Evolutionary conservation across 2,888 invertebrate genomes (phyloP), one percentile per base, ranked within the genome.

Genomic region (Brenthis ino): DNA sequence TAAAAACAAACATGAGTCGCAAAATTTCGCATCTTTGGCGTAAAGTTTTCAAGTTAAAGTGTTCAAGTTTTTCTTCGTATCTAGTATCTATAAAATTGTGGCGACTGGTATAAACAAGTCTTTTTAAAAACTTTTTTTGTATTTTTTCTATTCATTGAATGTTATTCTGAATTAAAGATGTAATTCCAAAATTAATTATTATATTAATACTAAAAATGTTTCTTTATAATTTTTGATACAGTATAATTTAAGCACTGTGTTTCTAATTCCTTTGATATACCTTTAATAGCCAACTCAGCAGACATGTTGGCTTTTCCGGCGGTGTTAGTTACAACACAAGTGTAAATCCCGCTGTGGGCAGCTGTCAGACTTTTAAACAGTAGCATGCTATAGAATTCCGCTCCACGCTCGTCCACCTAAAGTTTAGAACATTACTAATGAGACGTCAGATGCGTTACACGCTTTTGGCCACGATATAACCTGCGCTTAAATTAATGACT

Each of bases 221-320:
- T 8, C 0, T 6, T 37, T 37, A 37, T 8, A 37, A 37, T 37
- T 37, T 5, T 28, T 8, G 6, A 11, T 43, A 3, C 37, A 43
- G 1, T 43, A 3, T 43, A 11, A 11, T 43, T 43, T 43, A 43
- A 58, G 6, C 2, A 0, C n/a, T 16, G 14, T 20, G 6, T 48
- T 14, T 8, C 1, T 8, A 47, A 48, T 58, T 3, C 6, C 6
- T 28, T 16, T 58, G 64, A 50, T 6, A 24, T 93, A 96, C 96
- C 96, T 93, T 95, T 95, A 60, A 96, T 96, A 84, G 95, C 95
- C 68, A 96, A 85, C 78, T 95, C 95, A 24, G 95, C 94, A 6
- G 96, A 96, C 77, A 94, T 94, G 82, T 95, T 95, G 60, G 95
- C 95, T 84, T 95, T 95, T n/a, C 96, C 95, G 61, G 96, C 96